Evolutionary conservation across 2,113 vertebrate species (phyloP).

Genomic region (Barbus barbus): DNA sequence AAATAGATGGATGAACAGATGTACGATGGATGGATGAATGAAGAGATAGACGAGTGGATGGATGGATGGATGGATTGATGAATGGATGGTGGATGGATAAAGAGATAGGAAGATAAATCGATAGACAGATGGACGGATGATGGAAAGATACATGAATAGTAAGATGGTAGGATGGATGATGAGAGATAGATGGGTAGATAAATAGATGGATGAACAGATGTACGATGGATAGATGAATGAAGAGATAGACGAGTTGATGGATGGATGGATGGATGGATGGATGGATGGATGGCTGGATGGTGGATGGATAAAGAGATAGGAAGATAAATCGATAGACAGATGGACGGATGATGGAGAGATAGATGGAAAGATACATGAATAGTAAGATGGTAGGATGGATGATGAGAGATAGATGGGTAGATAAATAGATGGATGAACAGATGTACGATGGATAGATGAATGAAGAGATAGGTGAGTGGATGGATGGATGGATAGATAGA

Average conservation of each 20-base stretch:
- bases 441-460: not conserved
- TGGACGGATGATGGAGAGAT: not conserved
- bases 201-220: too few relatives aligned
- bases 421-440: accelerated
- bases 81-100: not conserved
- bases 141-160: not conserved
- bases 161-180: too few relatives aligned
- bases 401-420: not conserved
- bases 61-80: not conserved
- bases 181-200: too few relatives aligned
- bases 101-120: too few relatives aligned
- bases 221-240: not conserved
- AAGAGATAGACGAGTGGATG: too few relatives aligned
- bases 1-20: too few relatives aligned
- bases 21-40: too few relatives aligned
- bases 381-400: too few relatives aligned
- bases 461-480: not conserved
- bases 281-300: too few relatives aligned
- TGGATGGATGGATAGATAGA: not conserved
- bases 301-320: not conserved
- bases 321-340: too few relatives aligned
- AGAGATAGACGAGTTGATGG: not conserved
- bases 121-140: not conserved
- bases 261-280: too few relatives aligned
- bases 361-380: too few relatives aligned